These are phyloP conservation scores for Eubucco bourcierii DNA, from an alignment of 2,113 vertebrate genomes.

Conservation along the genomic window DNA sequence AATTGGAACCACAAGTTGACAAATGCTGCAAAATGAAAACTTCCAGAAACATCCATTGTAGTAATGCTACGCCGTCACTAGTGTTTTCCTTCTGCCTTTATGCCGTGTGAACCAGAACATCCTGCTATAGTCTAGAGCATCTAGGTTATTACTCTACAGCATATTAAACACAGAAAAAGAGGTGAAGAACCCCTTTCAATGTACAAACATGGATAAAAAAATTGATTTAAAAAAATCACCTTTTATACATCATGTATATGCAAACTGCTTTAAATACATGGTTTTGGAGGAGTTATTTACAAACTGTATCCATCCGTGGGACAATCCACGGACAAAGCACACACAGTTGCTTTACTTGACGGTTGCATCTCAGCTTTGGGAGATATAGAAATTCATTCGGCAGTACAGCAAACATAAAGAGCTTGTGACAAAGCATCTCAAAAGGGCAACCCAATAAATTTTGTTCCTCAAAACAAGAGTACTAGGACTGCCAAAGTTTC, in stretches of 20 bases:
- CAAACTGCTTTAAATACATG: slow-evolving; percentile 92
- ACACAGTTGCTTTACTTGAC: slow-evolving; percentile 70
- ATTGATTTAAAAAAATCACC: slow-evolving; percentile 93
- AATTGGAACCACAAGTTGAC: slow-evolving; percentile 82
- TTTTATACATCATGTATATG: slow-evolving; percentile 92
- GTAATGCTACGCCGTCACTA: slow-evolving; percentile 77
- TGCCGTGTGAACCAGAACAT: slow-evolving; percentile 76
- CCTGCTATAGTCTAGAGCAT: slow-evolving; percentile 81
- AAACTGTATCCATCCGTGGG: slow-evolving; percentile 76
- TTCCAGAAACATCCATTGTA: slow-evolving; percentile 76
- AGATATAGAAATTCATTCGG: slow-evolving; percentile 73
- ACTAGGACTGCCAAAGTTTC: slow-evolving; percentile 81
- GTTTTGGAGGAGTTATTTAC: slow-evolving; percentile 90
- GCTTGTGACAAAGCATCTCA: slow-evolving; percentile 67
- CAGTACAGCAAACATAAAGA: slow-evolving; percentile 75
- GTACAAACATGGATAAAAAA: slow-evolving; percentile 95
- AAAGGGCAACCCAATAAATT: slow-evolving; percentile 71
- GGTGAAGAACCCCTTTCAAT: slow-evolving; percentile 74
- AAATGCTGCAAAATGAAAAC: slow-evolving; percentile 78
- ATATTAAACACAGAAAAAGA: slow-evolving; percentile 86
- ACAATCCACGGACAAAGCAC: slow-evolving; percentile 81
- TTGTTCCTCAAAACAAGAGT: slow-evolving; percentile 73
- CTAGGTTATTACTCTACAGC: slow-evolving; percentile 82
- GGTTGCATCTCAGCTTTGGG: slow-evolving; percentile 77
- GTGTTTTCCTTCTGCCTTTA: slow-evolving; percentile 73